A percentile compares a stretch with the other conserved stretches of the same genome.
These are phyloP conservation scores for Archips crataeganus DNA, from an alignment of 2,888 invertebrate genomes.

Conservation along the genomic window DNA sequence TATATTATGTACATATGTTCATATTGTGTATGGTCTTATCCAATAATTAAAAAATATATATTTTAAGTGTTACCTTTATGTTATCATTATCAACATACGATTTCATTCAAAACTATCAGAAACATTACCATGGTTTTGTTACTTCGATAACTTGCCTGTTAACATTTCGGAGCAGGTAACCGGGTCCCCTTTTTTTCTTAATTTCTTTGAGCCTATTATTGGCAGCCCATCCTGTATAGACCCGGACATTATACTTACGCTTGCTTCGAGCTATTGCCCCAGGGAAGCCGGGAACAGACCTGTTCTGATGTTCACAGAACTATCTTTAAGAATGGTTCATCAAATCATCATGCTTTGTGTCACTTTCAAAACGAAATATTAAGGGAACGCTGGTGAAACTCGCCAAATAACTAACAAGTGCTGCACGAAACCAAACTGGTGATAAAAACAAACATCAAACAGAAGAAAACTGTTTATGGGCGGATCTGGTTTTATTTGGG, in stretches of 20 bases:
- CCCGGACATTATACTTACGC: constrained; percentile 51
- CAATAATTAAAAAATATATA: not conserved
- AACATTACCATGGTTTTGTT: constrained; percentile 1
- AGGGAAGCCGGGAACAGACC: constrained; percentile 14
- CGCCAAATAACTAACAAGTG: constrained; percentile 59
- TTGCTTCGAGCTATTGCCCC: constrained; percentile 45
- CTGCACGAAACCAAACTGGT: constrained; percentile 50
- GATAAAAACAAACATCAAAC: constrained; percentile 73
- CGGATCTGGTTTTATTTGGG: constrained; percentile 73
- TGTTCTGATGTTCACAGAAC: constrained; percentile 25
- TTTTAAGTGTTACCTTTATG: not conserved
- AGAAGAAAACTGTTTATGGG: constrained; percentile 61
- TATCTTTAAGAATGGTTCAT: constrained; percentile 3
- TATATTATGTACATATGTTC: not conserved
- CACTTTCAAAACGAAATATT: constrained; percentile 44
- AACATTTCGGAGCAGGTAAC: constrained; percentile 55
- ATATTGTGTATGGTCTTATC: not conserved
- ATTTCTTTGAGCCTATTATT: constrained; percentile 64
- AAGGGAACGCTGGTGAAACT: constrained; percentile 56
- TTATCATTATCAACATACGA: not conserved
- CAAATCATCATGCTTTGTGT: not conserved
- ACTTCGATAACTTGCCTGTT: constrained; percentile 38
- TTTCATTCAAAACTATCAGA: not conserved
- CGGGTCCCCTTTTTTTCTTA: constrained; percentile 74
- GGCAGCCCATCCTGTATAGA: constrained; percentile 53